Conservation (phyloP, 2,888 invertebrate genomes). For the Drosophila barbarae region DNA sequence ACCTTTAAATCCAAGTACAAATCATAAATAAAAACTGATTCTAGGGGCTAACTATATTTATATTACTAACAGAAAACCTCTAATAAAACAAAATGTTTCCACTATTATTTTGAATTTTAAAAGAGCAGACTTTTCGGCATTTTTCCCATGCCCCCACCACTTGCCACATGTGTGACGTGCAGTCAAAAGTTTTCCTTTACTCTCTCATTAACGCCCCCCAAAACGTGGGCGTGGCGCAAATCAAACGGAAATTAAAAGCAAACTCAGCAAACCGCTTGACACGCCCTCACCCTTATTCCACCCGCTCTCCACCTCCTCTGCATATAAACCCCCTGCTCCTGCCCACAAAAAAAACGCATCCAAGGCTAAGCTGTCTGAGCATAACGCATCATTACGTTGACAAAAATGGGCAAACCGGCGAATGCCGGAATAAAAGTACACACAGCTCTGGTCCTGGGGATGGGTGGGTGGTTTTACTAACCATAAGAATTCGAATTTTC, state of each 20-base stretch:
- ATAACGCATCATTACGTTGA: slow-evolving; percentile 67
- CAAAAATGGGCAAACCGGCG: slow-evolving; percentile 46
- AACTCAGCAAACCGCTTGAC: slow-evolving; percentile 37
- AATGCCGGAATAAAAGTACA: slow-evolving; percentile 33
- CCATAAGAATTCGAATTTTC: slow-evolving; percentile 40
- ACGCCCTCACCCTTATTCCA: background rate
- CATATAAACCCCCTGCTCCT: background rate
- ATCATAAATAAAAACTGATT: background rate
- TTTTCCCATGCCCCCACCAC: background rate
- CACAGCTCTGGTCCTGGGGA: background rate
- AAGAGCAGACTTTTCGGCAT: background rate
- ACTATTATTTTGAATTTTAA: background rate
- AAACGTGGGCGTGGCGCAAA: slow-evolving; percentile 44
- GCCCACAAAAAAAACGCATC: slow-evolving; percentile 22
- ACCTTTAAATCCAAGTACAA: background rate
- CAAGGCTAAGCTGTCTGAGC: slow-evolving; percentile 49
- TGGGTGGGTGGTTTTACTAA: background rate
- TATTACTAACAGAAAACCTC: no score
- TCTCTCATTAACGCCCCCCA: slow-evolving; percentile 51
- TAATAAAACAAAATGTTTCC: no score
- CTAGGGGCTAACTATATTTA: background rate
- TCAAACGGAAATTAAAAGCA: slow-evolving; percentile 67
- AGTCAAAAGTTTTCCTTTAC: slow-evolving; percentile 22
- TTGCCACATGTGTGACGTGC: slow-evolving; percentile 7
- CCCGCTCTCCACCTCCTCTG: no score